phyloP scores from a whole-genome alignment of 2,113 vertebrate genomes.

The Megaceryle torquata region DNA sequence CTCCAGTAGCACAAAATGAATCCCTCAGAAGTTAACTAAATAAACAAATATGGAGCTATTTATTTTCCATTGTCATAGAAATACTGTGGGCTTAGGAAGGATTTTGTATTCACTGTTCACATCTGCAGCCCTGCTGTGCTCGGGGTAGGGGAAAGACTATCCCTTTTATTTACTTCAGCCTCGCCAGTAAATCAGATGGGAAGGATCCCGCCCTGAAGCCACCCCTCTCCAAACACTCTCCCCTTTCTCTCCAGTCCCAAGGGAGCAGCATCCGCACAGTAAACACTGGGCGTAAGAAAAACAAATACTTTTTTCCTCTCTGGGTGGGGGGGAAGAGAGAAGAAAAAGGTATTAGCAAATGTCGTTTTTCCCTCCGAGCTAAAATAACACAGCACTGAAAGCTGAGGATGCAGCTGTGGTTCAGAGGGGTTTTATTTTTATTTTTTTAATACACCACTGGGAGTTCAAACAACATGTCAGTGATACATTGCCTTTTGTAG shows the following conservation, averaged over 20 bases:
- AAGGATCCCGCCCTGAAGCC: constrained; percentile 11
- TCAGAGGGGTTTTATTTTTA: constrained; percentile 33
- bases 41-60: constrained; percentile 59
- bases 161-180: constrained; percentile 23
- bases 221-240: neutral
- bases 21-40: constrained; percentile 60
- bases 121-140: constrained; percentile 59
- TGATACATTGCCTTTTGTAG: constrained; percentile 1
- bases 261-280: fast-evolving
- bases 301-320: neutral
- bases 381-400: constrained; percentile 4
- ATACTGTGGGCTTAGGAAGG: constrained; percentile 20
- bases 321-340: neutral
- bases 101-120: constrained; percentile 27
- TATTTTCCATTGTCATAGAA: constrained; percentile 59
- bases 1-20: constrained; percentile 50
- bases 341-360: constrained; percentile 4
- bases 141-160: neutral
- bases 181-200: neutral
- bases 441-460: constrained; percentile 48
- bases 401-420: constrained; percentile 51
- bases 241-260: neutral
- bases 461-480: constrained; percentile 50
- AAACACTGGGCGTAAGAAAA: neutral
- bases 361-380: neutral